These are phyloP conservation scores for Steatornis caripensis DNA, from an alignment of 2,113 vertebrate species.

Conservation along the genomic window DNA sequence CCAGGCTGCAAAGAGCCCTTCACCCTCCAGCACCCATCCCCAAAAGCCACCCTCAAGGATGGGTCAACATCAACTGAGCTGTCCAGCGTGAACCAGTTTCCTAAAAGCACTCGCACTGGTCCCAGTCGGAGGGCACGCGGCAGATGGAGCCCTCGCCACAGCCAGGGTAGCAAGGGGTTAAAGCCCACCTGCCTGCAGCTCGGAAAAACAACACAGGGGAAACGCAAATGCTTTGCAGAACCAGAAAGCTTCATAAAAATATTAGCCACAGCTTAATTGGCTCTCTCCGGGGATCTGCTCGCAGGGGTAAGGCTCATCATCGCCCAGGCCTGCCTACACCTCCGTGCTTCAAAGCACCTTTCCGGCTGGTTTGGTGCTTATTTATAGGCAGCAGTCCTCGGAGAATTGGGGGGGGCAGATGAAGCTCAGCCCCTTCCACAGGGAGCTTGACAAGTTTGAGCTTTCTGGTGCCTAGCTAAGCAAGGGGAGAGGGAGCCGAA, in stretches of 20 bases:
- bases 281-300: not conserved
- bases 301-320: not conserved
- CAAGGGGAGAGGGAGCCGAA: not conserved
- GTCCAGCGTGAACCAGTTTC: not conserved
- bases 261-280: not conserved
- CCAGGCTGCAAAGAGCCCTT: not conserved
- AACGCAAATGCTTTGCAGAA: not conserved
- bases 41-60: not conserved
- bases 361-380: not conserved
- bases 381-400: not conserved
- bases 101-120: not conserved
- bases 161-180: not conserved
- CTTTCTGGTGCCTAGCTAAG: not conserved
- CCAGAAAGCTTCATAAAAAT: not conserved
- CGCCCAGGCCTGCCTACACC: not conserved
- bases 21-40: not conserved
- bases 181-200: not conserved
- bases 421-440: not conserved
- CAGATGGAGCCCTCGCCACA: fast-evolving
- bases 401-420: not conserved
- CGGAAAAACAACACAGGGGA: not conserved
- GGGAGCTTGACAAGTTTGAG: not conserved
- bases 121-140: not conserved
- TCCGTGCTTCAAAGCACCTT: not conserved
- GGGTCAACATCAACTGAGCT: not conserved